These are phyloP conservation scores for Lepus americanus DNA, from an alignment of 2,113 vertebrate genomes.

Conservation along the genomic window DNA sequence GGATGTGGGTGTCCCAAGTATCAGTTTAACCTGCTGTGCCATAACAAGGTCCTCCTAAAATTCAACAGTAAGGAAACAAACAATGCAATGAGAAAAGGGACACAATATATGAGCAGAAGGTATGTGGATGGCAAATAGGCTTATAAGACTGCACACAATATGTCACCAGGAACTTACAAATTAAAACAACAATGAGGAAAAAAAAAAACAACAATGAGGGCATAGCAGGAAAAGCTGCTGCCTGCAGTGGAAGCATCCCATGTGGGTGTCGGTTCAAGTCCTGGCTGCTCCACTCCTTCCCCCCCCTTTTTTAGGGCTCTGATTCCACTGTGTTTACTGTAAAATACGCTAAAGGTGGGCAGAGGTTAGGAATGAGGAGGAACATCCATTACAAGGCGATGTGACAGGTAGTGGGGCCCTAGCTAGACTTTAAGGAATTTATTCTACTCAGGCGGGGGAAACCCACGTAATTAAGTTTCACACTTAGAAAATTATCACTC, in stretches of 20 bases:
- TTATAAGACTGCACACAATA: not conserved
- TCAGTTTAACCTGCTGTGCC: no score
- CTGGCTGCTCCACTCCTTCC: no score
- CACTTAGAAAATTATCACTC: slow-evolving; percentile 76
- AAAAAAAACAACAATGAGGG: no score
- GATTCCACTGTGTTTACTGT: slow-evolving; percentile 52
- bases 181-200: not conserved
- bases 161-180: not conserved
- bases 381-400: slow-evolving; percentile 50
- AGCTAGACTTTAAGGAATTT: slow-evolving; percentile 67
- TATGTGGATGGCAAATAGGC: not conserved
- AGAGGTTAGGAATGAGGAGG: slow-evolving; percentile 31
- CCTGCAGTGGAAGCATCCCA: no score
- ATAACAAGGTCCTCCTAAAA: no score
- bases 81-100: no score
- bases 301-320: slow-evolving; percentile 2
- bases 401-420: slow-evolving; percentile 55
- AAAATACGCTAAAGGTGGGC: slow-evolving; percentile 28
- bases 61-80: no score
- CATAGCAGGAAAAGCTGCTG: no score
- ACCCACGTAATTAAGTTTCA: slow-evolving; percentile 65
- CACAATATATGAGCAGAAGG: no score
- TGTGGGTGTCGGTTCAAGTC: no score
- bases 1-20: no score
- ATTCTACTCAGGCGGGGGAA: slow-evolving; percentile 61